phyloP scores from a whole-genome alignment of 2,797 vertebrate species.

The Knipowitschia caucasica region DNA sequence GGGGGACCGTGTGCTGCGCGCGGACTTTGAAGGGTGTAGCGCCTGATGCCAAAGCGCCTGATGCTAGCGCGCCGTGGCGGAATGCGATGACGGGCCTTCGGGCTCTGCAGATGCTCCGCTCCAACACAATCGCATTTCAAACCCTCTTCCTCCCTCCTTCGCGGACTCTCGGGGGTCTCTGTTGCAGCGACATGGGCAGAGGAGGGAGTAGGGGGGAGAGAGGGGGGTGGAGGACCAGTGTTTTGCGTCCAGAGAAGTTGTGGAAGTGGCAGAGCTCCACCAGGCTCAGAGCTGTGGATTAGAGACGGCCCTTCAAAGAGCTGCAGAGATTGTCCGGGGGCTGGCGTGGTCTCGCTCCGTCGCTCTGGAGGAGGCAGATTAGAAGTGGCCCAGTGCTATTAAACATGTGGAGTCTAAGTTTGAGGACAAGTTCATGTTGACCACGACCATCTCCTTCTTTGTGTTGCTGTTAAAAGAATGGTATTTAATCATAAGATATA shows the following conservation, averaged over 20 bases:
- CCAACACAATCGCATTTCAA: slow-evolving; percentile 69
- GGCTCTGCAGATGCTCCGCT: slow-evolving; percentile 63
- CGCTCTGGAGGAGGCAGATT: slow-evolving; percentile 69
- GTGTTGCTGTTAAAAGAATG: no score
- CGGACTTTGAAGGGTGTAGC: slow-evolving; percentile 46
- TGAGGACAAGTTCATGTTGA: neutral
- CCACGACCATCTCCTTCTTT: no score
- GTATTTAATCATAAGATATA: no score
- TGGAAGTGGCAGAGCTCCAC: neutral
- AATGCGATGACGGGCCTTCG: slow-evolving; percentile 60
- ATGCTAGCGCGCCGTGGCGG: slow-evolving; percentile 36
- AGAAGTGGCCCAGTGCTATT: slow-evolving; percentile 60
- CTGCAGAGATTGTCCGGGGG: slow-evolving; percentile 63
- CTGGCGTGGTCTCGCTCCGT: slow-evolving; percentile 57
- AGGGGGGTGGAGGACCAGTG: slow-evolving; percentile 30
- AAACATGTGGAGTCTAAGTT: slow-evolving; percentile 4
- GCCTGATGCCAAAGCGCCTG: slow-evolving; percentile 31
- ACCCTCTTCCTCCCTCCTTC: no score
- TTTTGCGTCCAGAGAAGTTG: neutral
- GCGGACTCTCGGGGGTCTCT: slow-evolving; percentile 54
- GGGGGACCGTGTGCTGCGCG: slow-evolving; percentile 35
- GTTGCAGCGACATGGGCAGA: slow-evolving; percentile 14
- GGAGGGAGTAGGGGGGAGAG: neutral
- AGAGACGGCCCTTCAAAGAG: slow-evolving; percentile 73
- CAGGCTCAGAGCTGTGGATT: slow-evolving; percentile 68